Conservation (phyloP, 2,797 vertebrate genomes). For the Chiroxiphia lanceolata region DNA sequence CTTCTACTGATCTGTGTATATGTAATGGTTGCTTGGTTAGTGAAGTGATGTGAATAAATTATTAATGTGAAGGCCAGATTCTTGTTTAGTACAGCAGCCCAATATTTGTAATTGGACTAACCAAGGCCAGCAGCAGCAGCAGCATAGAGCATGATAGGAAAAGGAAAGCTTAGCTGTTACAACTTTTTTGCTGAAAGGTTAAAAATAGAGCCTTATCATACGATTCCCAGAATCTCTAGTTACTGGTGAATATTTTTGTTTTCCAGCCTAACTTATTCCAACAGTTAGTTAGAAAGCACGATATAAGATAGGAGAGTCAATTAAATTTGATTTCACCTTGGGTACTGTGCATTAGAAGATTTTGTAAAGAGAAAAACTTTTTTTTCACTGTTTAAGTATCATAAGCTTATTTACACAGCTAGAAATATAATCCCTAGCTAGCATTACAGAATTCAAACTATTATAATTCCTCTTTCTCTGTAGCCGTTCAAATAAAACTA, state of each 20-base stretch:
- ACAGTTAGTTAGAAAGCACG: neutral
- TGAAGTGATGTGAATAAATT: constrained; percentile 28
- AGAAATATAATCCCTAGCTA: neutral
- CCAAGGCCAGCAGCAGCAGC: neutral
- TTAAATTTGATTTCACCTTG: neutral
- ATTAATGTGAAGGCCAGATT: constrained; percentile 39
- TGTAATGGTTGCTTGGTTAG: neutral
- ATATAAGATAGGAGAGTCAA: neutral
- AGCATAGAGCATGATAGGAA: neutral
- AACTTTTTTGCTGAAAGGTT: neutral
- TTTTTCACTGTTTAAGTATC: neutral
- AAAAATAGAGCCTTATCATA: neutral
- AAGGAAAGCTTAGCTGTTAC: neutral
- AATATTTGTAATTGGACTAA: neutral
- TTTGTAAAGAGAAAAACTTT: neutral
- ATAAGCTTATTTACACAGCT: neutral
- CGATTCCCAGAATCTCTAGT: neutral
- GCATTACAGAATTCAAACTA: neutral
- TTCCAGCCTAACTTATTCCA: neutral
- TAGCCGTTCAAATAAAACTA: neutral
- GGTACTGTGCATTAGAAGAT: neutral
- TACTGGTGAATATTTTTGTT: neutral
- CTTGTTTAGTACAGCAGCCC: neutral
- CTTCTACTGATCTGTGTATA: constrained; percentile 14
- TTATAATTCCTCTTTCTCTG: neutral